A percentile compares a stretch with the other conserved stretches of the same genome.
phyloP scores from a whole-genome alignment of 2,888 invertebrate genomes.

The Amorpha juglandis region DNA sequence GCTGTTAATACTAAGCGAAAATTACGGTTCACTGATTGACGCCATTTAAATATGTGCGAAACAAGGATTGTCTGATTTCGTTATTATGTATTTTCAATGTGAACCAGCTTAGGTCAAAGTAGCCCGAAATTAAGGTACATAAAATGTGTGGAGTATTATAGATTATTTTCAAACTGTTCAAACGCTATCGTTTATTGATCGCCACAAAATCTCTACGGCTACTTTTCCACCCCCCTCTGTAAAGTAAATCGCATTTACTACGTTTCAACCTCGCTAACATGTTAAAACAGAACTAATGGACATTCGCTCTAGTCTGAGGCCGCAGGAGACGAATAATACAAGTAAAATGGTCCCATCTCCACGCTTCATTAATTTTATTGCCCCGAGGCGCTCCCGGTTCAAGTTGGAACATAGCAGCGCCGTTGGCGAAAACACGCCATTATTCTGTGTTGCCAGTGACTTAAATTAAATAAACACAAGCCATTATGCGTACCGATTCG shows the following conservation, averaged over 20 bases:
- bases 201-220: conserved; percentile 71
- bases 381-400: conserved; percentile 78
- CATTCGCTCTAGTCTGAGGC: conserved; percentile 83
- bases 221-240: conserved; percentile 80
- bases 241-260: conserved; percentile 84
- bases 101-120: neutral
- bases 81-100: neutral
- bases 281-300: conserved; percentile 85
- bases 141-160: conserved; percentile 5
- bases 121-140: neutral
- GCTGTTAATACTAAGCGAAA: conserved; percentile 26
- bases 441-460: conserved; percentile 78
- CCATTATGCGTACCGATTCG: conserved; percentile 69
- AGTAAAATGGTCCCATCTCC: conserved; percentile 85
- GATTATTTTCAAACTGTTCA: conserved; percentile 57
- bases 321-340: conserved; percentile 84
- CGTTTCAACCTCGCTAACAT: conserved; percentile 84
- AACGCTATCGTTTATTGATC: conserved; percentile 73
- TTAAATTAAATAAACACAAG: conserved; percentile 82
- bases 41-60: neutral
- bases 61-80: neutral
- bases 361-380: conserved; percentile 85
- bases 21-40: neutral
- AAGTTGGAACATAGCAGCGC: conserved; percentile 57
- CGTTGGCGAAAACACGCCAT: conserved; percentile 79